Evolutionary conservation across 2,888 invertebrate species (phyloP).

Genomic region (Limnephilus lunatus): DNA sequence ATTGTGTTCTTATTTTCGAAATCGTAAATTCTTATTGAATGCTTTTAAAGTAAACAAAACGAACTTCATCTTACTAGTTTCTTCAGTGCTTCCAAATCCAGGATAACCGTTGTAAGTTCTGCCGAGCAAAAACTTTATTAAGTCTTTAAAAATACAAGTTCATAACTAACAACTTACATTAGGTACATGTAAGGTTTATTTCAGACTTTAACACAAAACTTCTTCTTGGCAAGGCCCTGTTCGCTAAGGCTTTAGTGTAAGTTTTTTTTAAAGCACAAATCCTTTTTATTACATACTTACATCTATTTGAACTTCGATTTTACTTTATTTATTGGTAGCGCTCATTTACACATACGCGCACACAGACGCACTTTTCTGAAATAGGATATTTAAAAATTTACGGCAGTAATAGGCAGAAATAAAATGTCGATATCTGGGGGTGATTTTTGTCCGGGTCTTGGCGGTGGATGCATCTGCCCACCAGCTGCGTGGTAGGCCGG

Average conservation of each 20-base stretch:
- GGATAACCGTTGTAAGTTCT: not conserved
- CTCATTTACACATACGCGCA: no score
- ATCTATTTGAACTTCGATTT: no score
- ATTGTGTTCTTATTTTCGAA: not conserved
- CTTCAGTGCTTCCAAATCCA: not conserved
- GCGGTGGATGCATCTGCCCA: no score
- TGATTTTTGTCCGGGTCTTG: no score
- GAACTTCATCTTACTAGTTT: not conserved
- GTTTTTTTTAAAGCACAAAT: not conserved
- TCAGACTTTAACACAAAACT: not conserved
- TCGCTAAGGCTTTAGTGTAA: not conserved
- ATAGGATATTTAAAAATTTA: no score
- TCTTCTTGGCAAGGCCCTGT: not conserved
- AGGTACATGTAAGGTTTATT: not conserved
- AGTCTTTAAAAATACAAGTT: not conserved
- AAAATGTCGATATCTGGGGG: no score
- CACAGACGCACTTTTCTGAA: no score
- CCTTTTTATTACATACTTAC: not conserved
- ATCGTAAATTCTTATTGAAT: not conserved
- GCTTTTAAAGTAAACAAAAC: not conserved
- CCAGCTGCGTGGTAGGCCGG: no score
- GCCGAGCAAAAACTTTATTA: not conserved
- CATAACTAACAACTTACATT: not conserved
- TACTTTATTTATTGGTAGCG: no score
- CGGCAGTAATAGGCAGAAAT: no score